phyloP scores from a whole-genome alignment of 92 coral and sea anemone species.

The Parazoanthus atlanticus region DNA sequence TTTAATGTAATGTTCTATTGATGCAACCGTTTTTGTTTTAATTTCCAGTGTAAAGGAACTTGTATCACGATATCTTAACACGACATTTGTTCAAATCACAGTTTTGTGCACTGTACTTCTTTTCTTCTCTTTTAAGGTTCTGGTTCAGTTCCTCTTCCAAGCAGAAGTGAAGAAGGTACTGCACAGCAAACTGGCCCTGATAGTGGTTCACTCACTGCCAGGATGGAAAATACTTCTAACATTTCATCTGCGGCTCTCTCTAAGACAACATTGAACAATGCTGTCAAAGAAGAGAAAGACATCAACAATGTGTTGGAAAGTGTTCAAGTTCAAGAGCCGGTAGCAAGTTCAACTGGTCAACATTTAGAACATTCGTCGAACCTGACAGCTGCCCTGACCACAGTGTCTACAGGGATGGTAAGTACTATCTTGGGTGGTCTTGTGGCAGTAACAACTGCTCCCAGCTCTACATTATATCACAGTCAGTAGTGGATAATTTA shows the following conservation, averaged over 20 bases:
- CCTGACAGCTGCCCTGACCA: not conserved
- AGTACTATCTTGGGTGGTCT: not conserved
- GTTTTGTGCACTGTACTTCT: not conserved
- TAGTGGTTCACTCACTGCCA: not conserved
- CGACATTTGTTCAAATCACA: not conserved
- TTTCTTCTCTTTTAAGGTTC: constrained; percentile 1
- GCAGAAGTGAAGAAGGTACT: not conserved
- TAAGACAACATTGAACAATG: not conserved
- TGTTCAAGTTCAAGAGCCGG: not conserved
- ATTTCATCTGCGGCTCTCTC: not conserved
- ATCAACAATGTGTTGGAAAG: not conserved
- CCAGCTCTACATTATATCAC: no score
- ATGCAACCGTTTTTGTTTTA: no score
- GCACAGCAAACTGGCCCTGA: not conserved
- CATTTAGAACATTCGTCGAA: not conserved
- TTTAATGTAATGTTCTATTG: no score
- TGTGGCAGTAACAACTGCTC: not conserved
- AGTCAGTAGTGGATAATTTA: no score
- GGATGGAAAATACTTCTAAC: not conserved
- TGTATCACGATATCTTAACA: no score
- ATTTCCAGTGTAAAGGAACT: no score
- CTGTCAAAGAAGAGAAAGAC: not conserved
- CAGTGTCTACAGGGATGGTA: not conserved
- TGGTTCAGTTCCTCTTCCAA: not conserved
- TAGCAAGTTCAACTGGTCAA: not conserved